phyloP scores from a whole-genome alignment of 35 echinoderm and acorn worm genomes.

The Heliocidaris erythrogramma region DNA sequence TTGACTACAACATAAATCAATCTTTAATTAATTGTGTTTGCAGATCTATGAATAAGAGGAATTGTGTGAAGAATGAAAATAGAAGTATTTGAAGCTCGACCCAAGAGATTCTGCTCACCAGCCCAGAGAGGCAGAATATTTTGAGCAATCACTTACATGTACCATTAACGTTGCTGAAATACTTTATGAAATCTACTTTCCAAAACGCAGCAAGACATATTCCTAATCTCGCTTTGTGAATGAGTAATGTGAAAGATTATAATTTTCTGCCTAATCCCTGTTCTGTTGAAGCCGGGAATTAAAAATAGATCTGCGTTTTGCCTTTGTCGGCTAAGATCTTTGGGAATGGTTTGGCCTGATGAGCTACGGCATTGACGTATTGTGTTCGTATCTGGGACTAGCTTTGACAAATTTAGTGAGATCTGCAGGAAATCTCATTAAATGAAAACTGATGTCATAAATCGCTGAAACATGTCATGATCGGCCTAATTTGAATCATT shows the following conservation, averaged over 20 bases:
- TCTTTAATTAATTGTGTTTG: constrained; percentile 40
- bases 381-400: background rate
- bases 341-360: background rate
- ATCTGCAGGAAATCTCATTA: constrained; percentile 17
- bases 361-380: background rate
- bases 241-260: background rate
- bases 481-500: constrained; percentile 17
- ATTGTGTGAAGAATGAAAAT: background rate
- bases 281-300: background rate
- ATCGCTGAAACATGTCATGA: background rate
- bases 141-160: background rate
- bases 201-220: background rate
- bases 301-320: constrained; percentile 18
- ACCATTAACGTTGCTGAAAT: background rate
- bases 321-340: constrained; percentile 10
- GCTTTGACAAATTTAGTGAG: background rate
- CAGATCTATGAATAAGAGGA: constrained; percentile 24
- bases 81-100: background rate
- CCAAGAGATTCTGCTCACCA: background rate
- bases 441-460: constrained; percentile 18
- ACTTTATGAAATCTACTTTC: background rate
- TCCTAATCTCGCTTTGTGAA: background rate
- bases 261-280: constrained; percentile 13
- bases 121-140: background rate
- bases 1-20: constrained; percentile 27